Conservation (phyloP, 2,113 vertebrate genomes). For the Meles meles region DNA sequence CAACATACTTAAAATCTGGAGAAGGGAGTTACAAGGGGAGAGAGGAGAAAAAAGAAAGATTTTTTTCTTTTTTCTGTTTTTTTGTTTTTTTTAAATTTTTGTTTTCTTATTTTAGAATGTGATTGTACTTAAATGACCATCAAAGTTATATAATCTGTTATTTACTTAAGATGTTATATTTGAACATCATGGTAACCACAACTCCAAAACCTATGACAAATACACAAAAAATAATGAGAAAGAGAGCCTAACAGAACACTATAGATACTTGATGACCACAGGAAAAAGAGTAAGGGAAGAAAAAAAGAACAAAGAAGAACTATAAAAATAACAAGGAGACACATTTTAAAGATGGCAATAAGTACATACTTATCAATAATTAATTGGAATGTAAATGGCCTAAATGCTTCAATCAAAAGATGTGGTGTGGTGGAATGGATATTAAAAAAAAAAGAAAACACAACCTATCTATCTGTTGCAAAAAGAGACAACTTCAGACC, state of each 20-base stretch:
- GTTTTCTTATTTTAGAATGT: neutral
- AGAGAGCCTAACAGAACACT: neutral
- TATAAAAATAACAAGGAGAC: neutral
- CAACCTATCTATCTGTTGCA: neutral
- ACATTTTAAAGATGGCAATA: neutral
- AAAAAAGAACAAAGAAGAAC: neutral
- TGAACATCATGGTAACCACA: neutral
- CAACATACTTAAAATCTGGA: neutral
- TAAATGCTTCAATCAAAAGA: neutral
- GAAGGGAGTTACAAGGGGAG: neutral
- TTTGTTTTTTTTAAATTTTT: too few species aligned
- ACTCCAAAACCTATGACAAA: neutral
- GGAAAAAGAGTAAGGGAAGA: neutral
- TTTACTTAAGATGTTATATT: neutral
- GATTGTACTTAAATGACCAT: neutral
- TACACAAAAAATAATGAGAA: neutral
- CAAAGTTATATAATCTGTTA: neutral
- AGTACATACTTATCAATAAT: neutral
- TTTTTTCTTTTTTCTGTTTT: neutral
- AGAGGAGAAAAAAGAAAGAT: neutral
- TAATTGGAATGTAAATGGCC: neutral
- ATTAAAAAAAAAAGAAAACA: neutral
- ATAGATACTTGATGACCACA: neutral
- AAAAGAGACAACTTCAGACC: neutral
- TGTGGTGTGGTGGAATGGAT: neutral